Percentiles rank a stretch among this genome's conserved stretches.
Evolutionary conservation across 2,113 vertebrate species (phyloP).

Genomic region (Epinephelus cyanopodus): DNA sequence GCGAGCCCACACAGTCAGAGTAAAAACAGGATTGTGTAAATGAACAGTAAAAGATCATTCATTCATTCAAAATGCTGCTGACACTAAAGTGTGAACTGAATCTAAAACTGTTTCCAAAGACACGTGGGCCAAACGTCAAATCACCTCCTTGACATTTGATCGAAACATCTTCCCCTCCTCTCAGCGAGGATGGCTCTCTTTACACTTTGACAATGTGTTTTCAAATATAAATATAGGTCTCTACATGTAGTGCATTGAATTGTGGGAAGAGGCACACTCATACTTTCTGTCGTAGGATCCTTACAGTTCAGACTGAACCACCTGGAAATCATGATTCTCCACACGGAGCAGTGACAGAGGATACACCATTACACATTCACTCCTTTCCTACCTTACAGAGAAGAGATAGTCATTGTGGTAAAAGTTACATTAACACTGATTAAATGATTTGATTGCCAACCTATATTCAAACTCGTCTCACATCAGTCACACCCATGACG

Average conservation of each 20-base stretch:
- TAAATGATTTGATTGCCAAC: conserved; percentile 43
- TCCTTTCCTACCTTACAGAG: conserved; percentile 40
- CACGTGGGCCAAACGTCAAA: conserved; percentile 30
- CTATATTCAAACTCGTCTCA: conserved; percentile 73
- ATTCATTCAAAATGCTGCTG: conserved; percentile 47
- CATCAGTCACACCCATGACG: conserved; percentile 57
- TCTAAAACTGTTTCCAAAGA: conserved; percentile 38
- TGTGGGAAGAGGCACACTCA: conserved; percentile 46
- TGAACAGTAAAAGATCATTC: conserved; percentile 28
- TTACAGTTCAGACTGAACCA: conserved; percentile 26
- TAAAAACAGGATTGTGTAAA: conserved; percentile 36
- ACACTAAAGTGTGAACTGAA: conserved; percentile 33
- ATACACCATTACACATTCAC: conserved; percentile 28
- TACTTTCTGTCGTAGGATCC: conserved; percentile 22
- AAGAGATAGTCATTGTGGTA: conserved; percentile 45
- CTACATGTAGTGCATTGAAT: conserved; percentile 63
- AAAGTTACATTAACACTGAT: conserved; percentile 65
- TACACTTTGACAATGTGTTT: conserved; percentile 25
- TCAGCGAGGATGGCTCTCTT: conserved; percentile 27
- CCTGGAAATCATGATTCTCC: conserved; percentile 24
- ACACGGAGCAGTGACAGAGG: conserved; percentile 42
- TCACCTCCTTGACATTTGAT: conserved; percentile 28
- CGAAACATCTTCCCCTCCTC: conserved; percentile 13
- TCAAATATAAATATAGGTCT: conserved; percentile 67
- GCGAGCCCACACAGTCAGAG: conserved; percentile 66